Conservation (phyloP, 2,888 invertebrate genomes). For the Cataglyphis rosenhaueri region DNA sequence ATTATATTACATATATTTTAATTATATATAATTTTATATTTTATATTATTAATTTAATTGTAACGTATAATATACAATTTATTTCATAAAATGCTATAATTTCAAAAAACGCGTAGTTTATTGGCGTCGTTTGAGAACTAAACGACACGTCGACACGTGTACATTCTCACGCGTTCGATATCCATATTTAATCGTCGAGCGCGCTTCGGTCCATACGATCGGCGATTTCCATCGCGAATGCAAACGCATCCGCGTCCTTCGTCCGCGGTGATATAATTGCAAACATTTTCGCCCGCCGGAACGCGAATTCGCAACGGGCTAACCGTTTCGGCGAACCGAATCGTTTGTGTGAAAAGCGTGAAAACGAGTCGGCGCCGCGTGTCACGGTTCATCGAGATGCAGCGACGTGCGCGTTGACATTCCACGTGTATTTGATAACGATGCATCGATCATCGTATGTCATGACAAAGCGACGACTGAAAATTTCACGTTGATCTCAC, state of each 20-base stretch:
- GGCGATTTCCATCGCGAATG: background rate
- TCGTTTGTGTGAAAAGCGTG: conserved; percentile 44
- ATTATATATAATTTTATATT: background rate
- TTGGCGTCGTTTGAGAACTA: background rate
- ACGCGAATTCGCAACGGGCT: conserved; percentile 3
- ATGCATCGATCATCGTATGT: background rate
- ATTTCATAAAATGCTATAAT: background rate
- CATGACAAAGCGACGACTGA: conserved; percentile 36
- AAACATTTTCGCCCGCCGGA: background rate
- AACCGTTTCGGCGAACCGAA: conserved; percentile 9
- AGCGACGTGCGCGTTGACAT: conserved; percentile 45
- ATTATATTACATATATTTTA: background rate
- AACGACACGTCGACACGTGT: background rate
- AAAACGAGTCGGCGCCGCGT: conserved; percentile 33
- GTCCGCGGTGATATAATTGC: conserved; percentile 16
- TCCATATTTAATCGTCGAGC: conserved; percentile 20
- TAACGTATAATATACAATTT: background rate
- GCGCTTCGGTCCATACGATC: background rate
- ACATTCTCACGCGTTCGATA: background rate
- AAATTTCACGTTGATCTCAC: conserved; percentile 42
- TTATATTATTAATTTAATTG: background rate
- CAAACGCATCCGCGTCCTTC: background rate
- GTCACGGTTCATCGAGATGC: conserved; percentile 60
- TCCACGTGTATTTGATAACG: conserved; percentile 47
- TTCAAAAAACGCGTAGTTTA: background rate